Evolutionary conservation across 2,797 vertebrate genomes (phyloP), one percentile per base, ranked within the genome.

Genomic region (Enoplosus armatus): DNA sequence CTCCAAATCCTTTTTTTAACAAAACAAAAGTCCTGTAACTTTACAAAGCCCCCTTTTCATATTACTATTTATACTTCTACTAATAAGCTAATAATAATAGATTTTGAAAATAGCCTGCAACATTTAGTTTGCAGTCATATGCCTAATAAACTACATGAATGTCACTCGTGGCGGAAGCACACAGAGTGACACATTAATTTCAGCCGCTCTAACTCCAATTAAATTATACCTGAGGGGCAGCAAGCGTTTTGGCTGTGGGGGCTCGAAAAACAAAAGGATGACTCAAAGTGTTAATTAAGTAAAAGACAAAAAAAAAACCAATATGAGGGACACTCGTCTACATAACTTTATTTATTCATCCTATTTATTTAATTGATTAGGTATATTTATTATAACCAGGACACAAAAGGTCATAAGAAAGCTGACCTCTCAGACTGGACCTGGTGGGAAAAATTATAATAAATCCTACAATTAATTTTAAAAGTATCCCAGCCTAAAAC

Each of bases 231-330:
- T 67, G 59, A 71, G 73, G 73, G 82, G 54, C 56, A 61, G 37
- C 15, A 1, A 47, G 58, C 35, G 31, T 31, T 68, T 56, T 72
- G 56, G 62, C 66, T 81, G 26, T 15, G 26, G 47, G 72, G 31
- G 29, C 26, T 41, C 1, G 3, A 35, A 61, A 72, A 82, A 76
- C 68, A 72, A 59, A 80, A 71, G 37, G 33, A 61, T 76, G 80
- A 86, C 69, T 88, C 77, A 87, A 83, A 83, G 54, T 22, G n/a
- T 76, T 72, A 84, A 86, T 79, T 77, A 72, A 61, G 51, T 12
- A n/a, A 43, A 77, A 27, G 4, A n/a, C n/a, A n/a, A 24, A 72
- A 58, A 70, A 48, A 41, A 12, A n/a, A 62, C 51, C 11, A n/a
- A 33, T 10, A 27, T 0, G n/a, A 35, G 12, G 26, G 24, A 43